A percentile compares a stretch with the other conserved stretches of the same genome.
phyloP scores from a whole-genome alignment of 2,888 invertebrate species.

The Amblyteles armatorius region DNA sequence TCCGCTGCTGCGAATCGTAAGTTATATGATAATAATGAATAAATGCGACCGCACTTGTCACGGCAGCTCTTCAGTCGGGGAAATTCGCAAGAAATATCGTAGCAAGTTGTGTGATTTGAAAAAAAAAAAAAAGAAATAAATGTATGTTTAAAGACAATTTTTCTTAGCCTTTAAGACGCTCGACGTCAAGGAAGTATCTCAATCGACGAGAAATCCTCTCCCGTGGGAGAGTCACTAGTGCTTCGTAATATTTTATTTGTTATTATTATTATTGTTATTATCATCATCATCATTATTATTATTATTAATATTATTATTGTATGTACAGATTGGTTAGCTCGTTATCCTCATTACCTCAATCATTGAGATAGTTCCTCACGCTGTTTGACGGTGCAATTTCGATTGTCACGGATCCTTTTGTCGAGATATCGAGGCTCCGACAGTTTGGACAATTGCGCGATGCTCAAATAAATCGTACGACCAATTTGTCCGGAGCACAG shows the following conservation, averaged over 20 bases:
- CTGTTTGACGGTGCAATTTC: slow-evolving; percentile 59
- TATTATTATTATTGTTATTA: slow-evolving; percentile 57
- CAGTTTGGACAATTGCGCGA: not conserved
- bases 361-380: slow-evolving; percentile 81
- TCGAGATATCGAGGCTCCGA: slow-evolving; percentile 18
- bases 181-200: slow-evolving; percentile 77
- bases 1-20: slow-evolving; percentile 79
- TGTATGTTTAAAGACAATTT: slow-evolving; percentile 6
- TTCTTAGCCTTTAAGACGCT: slow-evolving; percentile 69
- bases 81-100: slow-evolving; percentile 24
- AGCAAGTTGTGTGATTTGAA: slow-evolving; percentile 61
- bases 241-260: slow-evolving; percentile 64
- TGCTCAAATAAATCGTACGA: slow-evolving; percentile 31
- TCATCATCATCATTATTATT: slow-evolving; percentile 26
- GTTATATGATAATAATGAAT: slow-evolving; percentile 39
- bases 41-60: slow-evolving; percentile 77
- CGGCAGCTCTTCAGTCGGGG: slow-evolving; percentile 77
- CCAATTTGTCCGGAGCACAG: slow-evolving; percentile 6
- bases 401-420: slow-evolving; percentile 42
- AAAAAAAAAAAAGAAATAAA: slow-evolving; percentile 54
- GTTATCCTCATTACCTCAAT: slow-evolving; percentile 81
- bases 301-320: slow-evolving; percentile 61
- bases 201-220: slow-evolving; percentile 74
- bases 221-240: slow-evolving; percentile 63
- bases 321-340: slow-evolving; percentile 69